phyloP scores from a whole-genome alignment of 2,888 invertebrate genomes.

The Chydorus sphaericus region DNA sequence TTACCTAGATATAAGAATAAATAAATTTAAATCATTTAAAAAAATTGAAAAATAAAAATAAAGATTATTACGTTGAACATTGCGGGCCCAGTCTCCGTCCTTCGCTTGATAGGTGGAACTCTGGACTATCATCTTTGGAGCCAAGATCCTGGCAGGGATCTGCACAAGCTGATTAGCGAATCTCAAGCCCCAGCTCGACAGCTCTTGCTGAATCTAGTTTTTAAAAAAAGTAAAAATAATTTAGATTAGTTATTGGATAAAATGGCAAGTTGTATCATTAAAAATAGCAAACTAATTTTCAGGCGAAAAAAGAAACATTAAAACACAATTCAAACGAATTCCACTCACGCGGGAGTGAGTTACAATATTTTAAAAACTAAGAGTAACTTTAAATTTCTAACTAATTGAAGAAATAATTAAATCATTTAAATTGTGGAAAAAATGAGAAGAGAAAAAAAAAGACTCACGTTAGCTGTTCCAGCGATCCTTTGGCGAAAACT shows the following conservation, averaged over 20 bases:
- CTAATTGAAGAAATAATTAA: too few relatives aligned
- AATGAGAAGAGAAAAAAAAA: conserved; percentile 24
- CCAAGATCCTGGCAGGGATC: background rate
- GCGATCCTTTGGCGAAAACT: conserved; percentile 48
- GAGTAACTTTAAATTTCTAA: too few relatives aligned
- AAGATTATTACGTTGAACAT: background rate
- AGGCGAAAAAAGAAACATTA: too few relatives aligned
- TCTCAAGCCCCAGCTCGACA: conserved; percentile 2
- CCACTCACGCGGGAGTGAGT: too few relatives aligned
- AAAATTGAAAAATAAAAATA: background rate
- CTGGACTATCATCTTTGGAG: background rate
- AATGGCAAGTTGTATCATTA: background rate
- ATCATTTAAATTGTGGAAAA: conserved; percentile 33
- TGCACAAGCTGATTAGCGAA: background rate
- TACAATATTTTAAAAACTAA: too few relatives aligned
- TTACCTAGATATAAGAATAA: conserved; percentile 16
- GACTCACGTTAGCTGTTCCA: conserved; percentile 30
- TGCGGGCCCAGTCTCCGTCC: conserved; percentile 1
- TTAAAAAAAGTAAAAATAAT: too few relatives aligned
- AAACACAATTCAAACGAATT: too few relatives aligned
- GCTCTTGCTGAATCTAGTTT: background rate
- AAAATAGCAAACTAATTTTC: too few relatives aligned
- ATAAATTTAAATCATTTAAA: background rate
- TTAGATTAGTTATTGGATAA: too few relatives aligned
- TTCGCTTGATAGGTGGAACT: background rate